Evolutionary conservation across 2,113 vertebrate species (phyloP), one percentile per base, ranked within the genome.

Genomic region (Mus spicilegus): DNA sequence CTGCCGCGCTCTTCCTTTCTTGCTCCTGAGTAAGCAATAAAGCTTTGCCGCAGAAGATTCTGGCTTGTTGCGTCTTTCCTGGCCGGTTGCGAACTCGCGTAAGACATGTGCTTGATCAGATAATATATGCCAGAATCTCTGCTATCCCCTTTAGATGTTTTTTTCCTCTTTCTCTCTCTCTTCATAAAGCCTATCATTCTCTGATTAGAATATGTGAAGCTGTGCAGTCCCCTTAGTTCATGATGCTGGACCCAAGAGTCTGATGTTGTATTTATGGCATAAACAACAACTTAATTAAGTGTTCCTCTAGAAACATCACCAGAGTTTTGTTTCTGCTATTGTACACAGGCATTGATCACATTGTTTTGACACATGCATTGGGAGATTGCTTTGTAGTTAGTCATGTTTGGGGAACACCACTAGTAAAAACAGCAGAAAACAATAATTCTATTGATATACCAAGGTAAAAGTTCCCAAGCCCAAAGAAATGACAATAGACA

Each of bases 221-320:
- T 96, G 39, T 75, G 63, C 61, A 87, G 93, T 98, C 98, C 98
- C 97, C 22, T 97, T 93, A 94, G 76, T 96, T 97, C 96, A 96
- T 94, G 96, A 97, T 95, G 97, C 92, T 73, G 95, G 96, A 94
- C 94, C 96, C 97, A 46, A 93, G 97, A 98, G 95, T 96, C 96
- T 98, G 95, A 94, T 97, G 81, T 93, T 98, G 96, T 98, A 97
- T 98, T 98, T 98, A 98, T 97, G 96, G 95, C 96, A 98, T 97
- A 98, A 98, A 97, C 96, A 98, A 98, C 98, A 98, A 98, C 96
- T 98, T 98, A 98, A 98, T 99, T 98, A 99, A 98, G 96, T 98
- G 42, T 3, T 97, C 86, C 95, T 98, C 98, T 98, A 97, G 95
- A 98, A 98, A 98, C 96, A 98, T 95, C 96, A 98, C 96, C 95